These are phyloP conservation scores for Naja naja DNA, from an alignment of 2,113 vertebrate species.

Conservation along the genomic window DNA sequence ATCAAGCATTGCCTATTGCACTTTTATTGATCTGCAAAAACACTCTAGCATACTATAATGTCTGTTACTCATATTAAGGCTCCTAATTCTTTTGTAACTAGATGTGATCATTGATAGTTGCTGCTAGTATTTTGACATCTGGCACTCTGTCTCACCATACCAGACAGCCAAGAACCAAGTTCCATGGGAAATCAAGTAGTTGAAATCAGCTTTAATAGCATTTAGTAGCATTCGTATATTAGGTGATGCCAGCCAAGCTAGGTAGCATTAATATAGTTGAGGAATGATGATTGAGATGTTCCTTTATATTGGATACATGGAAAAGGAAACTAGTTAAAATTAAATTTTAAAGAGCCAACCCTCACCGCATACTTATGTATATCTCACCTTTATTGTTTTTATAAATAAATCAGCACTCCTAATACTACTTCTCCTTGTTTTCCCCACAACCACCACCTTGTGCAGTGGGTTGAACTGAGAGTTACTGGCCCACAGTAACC, in stretches of 20 bases:
- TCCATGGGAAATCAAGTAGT: background rate
- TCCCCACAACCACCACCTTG: background rate
- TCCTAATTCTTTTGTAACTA: background rate
- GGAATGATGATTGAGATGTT: background rate
- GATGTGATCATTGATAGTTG: background rate
- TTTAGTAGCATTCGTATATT: background rate
- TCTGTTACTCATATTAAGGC: background rate
- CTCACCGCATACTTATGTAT: background rate
- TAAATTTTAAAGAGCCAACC: background rate
- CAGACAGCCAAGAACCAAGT: background rate
- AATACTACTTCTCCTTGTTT: background rate
- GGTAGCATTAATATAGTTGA: background rate
- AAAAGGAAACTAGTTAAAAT: background rate
- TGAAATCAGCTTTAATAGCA: background rate
- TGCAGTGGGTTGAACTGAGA: background rate
- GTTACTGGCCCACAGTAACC: background rate
- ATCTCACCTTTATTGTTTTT: background rate
- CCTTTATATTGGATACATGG: background rate
- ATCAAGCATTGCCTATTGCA: background rate
- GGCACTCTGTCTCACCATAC: no score
- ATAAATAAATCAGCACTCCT: background rate
- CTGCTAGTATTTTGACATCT: background rate
- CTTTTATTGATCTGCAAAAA: background rate
- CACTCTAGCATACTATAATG: background rate
- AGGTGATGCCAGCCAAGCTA: background rate